Conservation (phyloP, 2,113 vertebrate genomes). For the Numida meleagris region DNA sequence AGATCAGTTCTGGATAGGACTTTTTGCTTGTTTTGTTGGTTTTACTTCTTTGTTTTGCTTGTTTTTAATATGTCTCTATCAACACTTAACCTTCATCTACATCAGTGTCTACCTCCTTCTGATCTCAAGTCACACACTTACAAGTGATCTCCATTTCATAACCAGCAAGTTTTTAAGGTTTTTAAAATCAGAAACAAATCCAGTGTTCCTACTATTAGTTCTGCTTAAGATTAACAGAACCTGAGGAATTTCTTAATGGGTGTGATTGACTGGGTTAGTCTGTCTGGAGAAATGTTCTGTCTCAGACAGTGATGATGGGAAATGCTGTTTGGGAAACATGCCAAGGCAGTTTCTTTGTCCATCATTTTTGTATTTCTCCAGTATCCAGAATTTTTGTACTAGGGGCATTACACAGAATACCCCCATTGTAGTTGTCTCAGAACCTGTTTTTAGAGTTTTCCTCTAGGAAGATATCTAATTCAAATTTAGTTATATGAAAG, state of each 20-base stretch:
- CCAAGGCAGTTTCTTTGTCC: background rate
- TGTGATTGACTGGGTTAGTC: background rate
- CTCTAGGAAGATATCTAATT: background rate
- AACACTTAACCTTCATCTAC: background rate
- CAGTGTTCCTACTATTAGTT: background rate
- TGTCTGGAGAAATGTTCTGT: background rate
- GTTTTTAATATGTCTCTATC: background rate
- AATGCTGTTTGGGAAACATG: background rate
- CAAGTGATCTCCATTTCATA: background rate
- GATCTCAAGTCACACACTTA: background rate
- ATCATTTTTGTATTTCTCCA: background rate
- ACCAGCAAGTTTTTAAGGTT: rapidly evolving
- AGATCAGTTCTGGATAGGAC: background rate
- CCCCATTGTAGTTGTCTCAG: background rate
- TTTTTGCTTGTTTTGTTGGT: background rate
- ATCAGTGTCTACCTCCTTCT: background rate
- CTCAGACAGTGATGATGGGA: background rate
- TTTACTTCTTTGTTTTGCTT: background rate
- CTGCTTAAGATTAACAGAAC: background rate
- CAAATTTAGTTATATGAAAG: rapidly evolving
- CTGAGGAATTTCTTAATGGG: background rate
- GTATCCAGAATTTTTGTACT: background rate
- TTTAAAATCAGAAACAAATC: background rate
- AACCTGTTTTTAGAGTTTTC: background rate
- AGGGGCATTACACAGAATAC: background rate